A percentile compares a stretch with the other conserved stretches of the same genome.
These are phyloP conservation scores for Asbolus verrucosus DNA, from an alignment of 1,140 invertebrate species.

Conservation along the genomic window DNA sequence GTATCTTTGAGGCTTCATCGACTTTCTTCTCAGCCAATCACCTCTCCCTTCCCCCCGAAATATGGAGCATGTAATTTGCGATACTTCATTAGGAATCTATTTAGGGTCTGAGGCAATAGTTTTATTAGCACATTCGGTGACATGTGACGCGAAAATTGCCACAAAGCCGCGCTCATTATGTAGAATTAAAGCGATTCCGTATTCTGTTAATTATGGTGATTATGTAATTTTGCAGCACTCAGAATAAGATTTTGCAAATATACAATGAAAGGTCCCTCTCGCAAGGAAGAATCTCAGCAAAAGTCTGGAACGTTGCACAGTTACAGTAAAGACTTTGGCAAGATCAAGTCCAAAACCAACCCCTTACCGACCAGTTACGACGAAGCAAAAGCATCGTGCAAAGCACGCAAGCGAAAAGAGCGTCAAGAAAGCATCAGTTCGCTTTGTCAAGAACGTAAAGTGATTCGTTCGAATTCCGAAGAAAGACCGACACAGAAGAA, in stretches of 20 bases:
- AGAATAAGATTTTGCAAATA: background rate
- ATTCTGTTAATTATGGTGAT: background rate
- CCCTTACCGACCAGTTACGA: conserved; percentile 56
- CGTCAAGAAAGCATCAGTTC: conserved; percentile 76
- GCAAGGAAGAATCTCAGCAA: conserved; percentile 56
- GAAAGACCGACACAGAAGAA: conserved; percentile 67
- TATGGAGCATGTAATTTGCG: background rate
- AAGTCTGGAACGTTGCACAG: conserved; percentile 36
- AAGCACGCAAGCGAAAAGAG: conserved; percentile 80
- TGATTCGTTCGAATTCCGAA: conserved; percentile 82
- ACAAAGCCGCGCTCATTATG: too few relatives aligned
- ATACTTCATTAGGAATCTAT: background rate
- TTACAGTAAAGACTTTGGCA: conserved; percentile 22
- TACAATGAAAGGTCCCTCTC: conserved; percentile 61
- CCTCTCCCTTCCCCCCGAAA: background rate
- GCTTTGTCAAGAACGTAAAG: conserved; percentile 77
- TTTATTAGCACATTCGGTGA: background rate
- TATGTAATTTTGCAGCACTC: conserved; percentile 2
- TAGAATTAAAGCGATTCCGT: too few relatives aligned
- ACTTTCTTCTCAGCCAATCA: too few relatives aligned
- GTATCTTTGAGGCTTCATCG: conserved; percentile 1
- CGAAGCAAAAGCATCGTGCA: conserved; percentile 60
- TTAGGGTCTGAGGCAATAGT: background rate
- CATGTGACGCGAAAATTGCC: background rate
- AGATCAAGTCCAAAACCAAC: conserved; percentile 16